These are phyloP conservation scores for Syrmaticus mikado DNA, from an alignment of 2,113 vertebrate species.

Conservation along the genomic window DNA sequence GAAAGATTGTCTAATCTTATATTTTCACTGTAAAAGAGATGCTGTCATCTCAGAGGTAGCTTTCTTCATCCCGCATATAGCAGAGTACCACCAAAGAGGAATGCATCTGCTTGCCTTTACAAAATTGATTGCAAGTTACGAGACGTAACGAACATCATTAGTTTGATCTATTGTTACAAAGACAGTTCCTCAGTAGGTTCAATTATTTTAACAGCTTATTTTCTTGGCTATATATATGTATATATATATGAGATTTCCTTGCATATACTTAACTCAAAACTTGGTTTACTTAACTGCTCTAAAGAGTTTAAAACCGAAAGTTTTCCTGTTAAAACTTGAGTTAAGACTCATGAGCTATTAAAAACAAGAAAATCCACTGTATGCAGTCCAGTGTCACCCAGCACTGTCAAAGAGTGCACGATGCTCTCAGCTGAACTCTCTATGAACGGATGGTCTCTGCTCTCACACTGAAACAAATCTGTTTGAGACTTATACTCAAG, in stretches of 20 bases:
- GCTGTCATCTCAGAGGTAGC: background rate
- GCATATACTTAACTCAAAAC: background rate
- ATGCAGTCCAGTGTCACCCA: background rate
- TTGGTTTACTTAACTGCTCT: background rate
- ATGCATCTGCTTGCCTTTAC: background rate
- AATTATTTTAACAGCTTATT: background rate
- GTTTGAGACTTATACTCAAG: background rate
- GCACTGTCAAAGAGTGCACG: background rate
- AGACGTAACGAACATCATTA: background rate
- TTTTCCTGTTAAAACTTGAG: background rate
- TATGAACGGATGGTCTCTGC: accelerated
- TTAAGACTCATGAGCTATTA: background rate
- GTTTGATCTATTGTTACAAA: background rate
- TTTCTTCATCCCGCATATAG: accelerated
- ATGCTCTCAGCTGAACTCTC: background rate
- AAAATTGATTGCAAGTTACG: background rate
- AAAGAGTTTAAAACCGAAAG: background rate
- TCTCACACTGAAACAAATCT: background rate
- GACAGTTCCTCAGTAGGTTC: background rate
- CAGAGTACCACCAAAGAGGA: background rate
- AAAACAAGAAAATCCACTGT: background rate
- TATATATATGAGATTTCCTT: background rate
- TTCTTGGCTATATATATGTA: background rate
- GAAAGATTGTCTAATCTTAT: background rate
- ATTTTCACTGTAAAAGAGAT: background rate